Evolutionary conservation across 53 echinoderm and acorn worm species (phyloP).

Genomic region (Antedon mediterranea): DNA sequence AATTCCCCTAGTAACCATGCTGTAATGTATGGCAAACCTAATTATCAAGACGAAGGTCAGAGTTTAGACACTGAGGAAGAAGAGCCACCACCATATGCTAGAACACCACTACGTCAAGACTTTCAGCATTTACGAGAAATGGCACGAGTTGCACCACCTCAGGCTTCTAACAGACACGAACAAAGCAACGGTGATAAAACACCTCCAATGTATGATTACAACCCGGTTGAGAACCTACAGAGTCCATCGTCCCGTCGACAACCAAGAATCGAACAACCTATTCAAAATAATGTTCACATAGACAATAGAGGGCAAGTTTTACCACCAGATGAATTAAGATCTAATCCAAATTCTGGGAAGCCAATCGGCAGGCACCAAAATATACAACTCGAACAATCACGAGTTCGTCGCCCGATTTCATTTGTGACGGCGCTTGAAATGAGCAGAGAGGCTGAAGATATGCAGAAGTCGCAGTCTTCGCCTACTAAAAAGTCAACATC

Average conservation of each 20-base stretch:
- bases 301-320: not conserved
- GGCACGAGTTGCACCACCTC: constrained; percentile 6
- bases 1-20: not conserved
- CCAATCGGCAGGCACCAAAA: constrained; percentile 19
- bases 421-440: constrained; percentile 83
- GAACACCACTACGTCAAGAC: constrained; percentile 19
- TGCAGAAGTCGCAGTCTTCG: constrained; percentile 6
- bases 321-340: not conserved
- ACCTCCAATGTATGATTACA: constrained; percentile 25
- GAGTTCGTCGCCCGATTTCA: constrained; percentile 79
- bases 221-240: constrained; percentile 36
- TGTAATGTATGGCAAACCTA: not conserved
- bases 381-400: constrained; percentile 11
- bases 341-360: constrained; percentile 12
- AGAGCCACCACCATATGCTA: constrained; percentile 58
- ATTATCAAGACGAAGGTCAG: constrained; percentile 49
- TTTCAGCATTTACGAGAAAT: constrained; percentile 34
- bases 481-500: not conserved
- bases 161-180: constrained; percentile 12
- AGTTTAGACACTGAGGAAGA: constrained; percentile 83
- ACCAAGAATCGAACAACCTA: not conserved
- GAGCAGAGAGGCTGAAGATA: constrained; percentile 62
- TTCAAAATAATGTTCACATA: not conserved
- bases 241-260: constrained; percentile 36
- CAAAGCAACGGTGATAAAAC: constrained; percentile 38